Evolutionary conservation across 2,888 invertebrate species (phyloP).

Genomic region (Hydroisotoma schaefferi): DNA sequence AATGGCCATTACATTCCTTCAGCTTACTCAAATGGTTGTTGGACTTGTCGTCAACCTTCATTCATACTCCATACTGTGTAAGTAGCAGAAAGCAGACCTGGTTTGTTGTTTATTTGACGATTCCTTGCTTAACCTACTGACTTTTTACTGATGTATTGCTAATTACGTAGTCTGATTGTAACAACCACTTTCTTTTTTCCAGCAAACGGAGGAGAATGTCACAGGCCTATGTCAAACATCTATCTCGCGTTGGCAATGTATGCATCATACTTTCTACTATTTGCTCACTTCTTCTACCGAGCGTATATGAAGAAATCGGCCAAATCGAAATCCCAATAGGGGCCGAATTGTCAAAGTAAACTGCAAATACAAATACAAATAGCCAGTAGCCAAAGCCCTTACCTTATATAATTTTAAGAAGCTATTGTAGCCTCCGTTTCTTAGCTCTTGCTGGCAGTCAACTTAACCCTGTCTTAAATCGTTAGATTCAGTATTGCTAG

Average conservation of each 20-base stretch:
- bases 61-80: slow-evolving; percentile 17
- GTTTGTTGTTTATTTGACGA: not conserved
- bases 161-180: not conserved
- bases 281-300: slow-evolving; percentile 35
- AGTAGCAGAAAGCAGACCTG: not conserved
- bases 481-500: too few species aligned
- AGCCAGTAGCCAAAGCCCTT: too few species aligned
- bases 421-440: too few species aligned
- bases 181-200: not conserved
- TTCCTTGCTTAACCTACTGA: not conserved
- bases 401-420: too few species aligned
- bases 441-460: too few species aligned
- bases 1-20: slow-evolving; percentile 36
- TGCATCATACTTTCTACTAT: slow-evolving; percentile 35
- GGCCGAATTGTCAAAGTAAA: too few species aligned
- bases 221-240: slow-evolving; percentile 35
- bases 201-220: slow-evolving; percentile 26
- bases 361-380: too few species aligned
- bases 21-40: slow-evolving; percentile 40
- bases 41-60: slow-evolving; percentile 39
- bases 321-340: slow-evolving; percentile 6
- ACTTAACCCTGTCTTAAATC: too few species aligned
- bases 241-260: slow-evolving; percentile 37
- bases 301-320: slow-evolving; percentile 26
- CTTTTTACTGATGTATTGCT: too few species aligned